Evolutionary conservation across 2,113 vertebrate species (phyloP).

Genomic region (Rhipidura dahli): DNA sequence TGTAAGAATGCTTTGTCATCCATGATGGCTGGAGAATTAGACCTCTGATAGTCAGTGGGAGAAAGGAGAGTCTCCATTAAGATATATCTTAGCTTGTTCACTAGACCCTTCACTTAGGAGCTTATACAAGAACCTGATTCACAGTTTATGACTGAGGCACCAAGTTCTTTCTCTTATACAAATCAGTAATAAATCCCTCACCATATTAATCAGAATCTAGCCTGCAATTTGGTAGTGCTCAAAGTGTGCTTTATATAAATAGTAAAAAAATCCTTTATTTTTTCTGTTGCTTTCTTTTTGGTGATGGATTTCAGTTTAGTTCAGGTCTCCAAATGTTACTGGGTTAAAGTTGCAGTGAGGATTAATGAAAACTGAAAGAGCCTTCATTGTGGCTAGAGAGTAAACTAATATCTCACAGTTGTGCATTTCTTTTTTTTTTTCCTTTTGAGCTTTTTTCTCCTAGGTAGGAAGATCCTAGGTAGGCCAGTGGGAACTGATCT

Average conservation of each 20-base stretch:
- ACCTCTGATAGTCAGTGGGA: background rate
- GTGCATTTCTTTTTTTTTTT: background rate
- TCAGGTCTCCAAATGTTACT: background rate
- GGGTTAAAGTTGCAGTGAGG: background rate
- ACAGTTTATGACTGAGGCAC: background rate
- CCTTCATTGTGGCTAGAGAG: background rate
- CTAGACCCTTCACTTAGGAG: background rate
- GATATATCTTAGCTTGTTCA: background rate
- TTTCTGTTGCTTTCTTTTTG: background rate
- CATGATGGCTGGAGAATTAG: background rate
- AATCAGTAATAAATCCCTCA: background rate
- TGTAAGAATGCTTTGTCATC: background rate
- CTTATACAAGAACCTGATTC: background rate
- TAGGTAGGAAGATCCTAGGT: background rate
- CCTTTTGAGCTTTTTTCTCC: background rate
- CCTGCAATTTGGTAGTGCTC: background rate
- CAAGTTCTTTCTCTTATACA: background rate
- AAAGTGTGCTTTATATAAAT: background rate
- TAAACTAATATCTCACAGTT: background rate
- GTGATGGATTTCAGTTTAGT: background rate
- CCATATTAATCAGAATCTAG: background rate
- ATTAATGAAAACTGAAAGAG: background rate
- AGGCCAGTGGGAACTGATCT: background rate
- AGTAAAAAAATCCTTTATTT: background rate
- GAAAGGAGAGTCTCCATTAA: background rate